A percentile compares a stretch with the other conserved stretches of the same genome.
Conservation (phyloP, 2,113 vertebrate genomes). For the Chrysemys picta region DNA sequence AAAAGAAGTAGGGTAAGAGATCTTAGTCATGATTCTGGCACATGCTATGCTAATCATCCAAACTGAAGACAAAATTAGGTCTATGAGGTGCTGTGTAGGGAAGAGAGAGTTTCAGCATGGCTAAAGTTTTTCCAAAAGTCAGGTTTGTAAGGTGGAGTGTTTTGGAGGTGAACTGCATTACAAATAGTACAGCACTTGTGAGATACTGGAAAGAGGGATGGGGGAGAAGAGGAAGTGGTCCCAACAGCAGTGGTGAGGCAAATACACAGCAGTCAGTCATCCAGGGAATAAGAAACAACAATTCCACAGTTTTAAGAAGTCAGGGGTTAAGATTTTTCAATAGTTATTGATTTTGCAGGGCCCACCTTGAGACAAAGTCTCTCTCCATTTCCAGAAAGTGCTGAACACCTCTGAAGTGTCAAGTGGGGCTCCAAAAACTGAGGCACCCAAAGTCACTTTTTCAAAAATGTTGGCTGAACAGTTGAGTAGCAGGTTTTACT, state of each 20-base stretch:
- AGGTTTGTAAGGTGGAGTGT: conserved; percentile 23
- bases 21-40: conserved; percentile 44
- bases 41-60: neutral
- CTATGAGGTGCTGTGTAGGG: neutral
- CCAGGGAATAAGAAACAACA: neutral
- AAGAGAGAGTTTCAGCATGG: neutral
- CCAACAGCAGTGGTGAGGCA: neutral
- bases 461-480: neutral
- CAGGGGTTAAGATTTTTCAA: neutral
- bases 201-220: neutral
- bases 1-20: conserved; percentile 46
- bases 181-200: neutral
- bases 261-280: neutral
- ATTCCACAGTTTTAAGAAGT: neutral
- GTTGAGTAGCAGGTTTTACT: neutral
- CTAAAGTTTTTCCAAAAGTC: conserved; percentile 41
- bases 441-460: neutral
- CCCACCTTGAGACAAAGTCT: neutral
- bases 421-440: neutral
- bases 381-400: neutral
- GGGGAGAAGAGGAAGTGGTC: neutral
- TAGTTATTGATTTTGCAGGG: neutral
- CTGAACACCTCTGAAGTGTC: neutral
- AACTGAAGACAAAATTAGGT: conserved; percentile 17
- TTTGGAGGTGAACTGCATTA: neutral